Percentiles rank a stretch among this genome's conserved stretches.
These are phyloP conservation scores for Drosophila pruinosa DNA, from an alignment of 1,140 invertebrate species.

Conservation along the genomic window DNA sequence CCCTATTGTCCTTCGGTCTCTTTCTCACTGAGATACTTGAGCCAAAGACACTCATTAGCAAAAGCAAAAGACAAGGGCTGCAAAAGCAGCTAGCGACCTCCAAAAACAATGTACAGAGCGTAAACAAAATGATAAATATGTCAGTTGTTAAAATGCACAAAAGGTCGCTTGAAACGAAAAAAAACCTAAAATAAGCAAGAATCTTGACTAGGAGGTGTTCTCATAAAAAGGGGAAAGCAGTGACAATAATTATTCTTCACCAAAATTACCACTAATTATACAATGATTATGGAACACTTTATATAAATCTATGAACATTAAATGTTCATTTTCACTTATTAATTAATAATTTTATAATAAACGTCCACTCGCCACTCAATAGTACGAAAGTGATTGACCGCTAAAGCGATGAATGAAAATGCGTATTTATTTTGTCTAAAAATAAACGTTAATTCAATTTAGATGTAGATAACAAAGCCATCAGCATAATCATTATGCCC, in stretches of 20 bases:
- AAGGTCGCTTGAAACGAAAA: constrained; percentile 3
- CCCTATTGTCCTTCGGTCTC: constrained; percentile 22
- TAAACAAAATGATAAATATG: constrained; percentile 41
- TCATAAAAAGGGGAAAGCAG: too few species aligned
- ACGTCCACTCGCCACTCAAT: not conserved
- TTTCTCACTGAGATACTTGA: constrained; percentile 18
- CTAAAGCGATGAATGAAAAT: not conserved
- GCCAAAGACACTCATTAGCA: constrained; percentile 36
- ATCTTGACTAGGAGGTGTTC: not conserved
- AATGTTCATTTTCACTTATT: too few species aligned
- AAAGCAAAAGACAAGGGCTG: not conserved
- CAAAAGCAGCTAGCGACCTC: not conserved
- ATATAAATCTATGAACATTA: too few species aligned
- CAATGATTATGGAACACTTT: too few species aligned
- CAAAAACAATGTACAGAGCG: constrained; percentile 6
- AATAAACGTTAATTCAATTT: not conserved
- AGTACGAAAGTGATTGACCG: not conserved
- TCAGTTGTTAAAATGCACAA: constrained; percentile 26
- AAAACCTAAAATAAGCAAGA: not conserved
- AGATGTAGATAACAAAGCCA: not conserved
- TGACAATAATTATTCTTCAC: too few species aligned
- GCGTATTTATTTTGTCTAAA: not conserved
- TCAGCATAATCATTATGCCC: not conserved
- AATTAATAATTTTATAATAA: not conserved
- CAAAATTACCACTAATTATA: not conserved